Evolutionary conservation across 1,140 invertebrate species (phyloP).

Genomic region (fruit fly (Drosophila melanogaster)): Release_6_plus_ISO1_MT NT_037436.4:6957501-6958000

Average conservation of each 20-base stretch:
- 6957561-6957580: constrained; percentile 88
- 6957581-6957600: constrained; percentile 87
- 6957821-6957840: constrained; percentile 26
- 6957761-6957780: constrained; percentile 53
- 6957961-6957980: constrained; percentile 31
- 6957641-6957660: background rate
- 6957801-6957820: background rate
- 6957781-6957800: constrained; percentile 61
- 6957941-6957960: background rate
- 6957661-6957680: constrained; percentile 78
- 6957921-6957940: background rate
- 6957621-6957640: background rate
- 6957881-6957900: constrained; percentile 68
- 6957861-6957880: constrained; percentile 17
- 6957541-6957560: constrained; percentile 87
- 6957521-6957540: constrained; percentile 89
- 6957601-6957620: constrained; percentile 85
- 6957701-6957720: constrained; percentile 73
- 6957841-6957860: constrained; percentile 44
- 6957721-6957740: constrained; percentile 23
- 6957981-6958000: constrained; percentile 37
- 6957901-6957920: constrained; percentile 4
- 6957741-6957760: constrained; percentile 49
- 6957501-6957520: constrained; percentile 92
- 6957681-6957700: constrained; percentile 80